Evolutionary conservation across 2,888 invertebrate genomes (phyloP), one percentile per base, ranked within the genome.

Genomic region (Trachelus stipa): DNA sequence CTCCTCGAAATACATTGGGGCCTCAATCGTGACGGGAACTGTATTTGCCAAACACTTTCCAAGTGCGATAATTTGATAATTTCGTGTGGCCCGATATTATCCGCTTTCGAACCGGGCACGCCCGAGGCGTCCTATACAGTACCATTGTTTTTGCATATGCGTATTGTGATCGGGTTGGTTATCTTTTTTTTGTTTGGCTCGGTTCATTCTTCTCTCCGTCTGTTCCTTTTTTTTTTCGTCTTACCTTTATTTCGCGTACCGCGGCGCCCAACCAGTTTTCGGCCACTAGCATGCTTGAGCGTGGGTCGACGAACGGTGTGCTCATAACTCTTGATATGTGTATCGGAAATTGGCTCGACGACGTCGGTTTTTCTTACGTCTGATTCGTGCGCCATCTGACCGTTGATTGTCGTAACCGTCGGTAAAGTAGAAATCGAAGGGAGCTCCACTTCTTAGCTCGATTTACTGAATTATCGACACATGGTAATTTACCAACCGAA

Each of bases 271-370:
- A 89, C 88, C 87, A 88, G 89, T 90, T 89, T 87, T 87, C 83
- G 85, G 84, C 79, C 79, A 81, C 80, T 79, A 82, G 79, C 74
- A 79, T 82, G 82, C 81, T 77, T 80, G 74, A 79, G 84, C 82
- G 80, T 88, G 86, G 88, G 88, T 88, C 89, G 89, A 86, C 87
- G 89, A 86, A 89, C 89, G 87, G 85, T 83, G 85, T 83, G 86
- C 85, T 88, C 86, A 86, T 89, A 88, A 89, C 83, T 89, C 87
- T 86, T 81, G 83, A 86, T 85, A 85, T 84, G 81, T 85, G 83
- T 84, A 88, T 87, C 85, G 85, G 81, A 82, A 85, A 81, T 85
- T 81, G 80, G 15, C 56, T 56, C 23, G 56, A 9, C 56, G 2
- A 56, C 23, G 56, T 56, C 56, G 56, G 56, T 23, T 56, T 23